phyloP scores from a whole-genome alignment of 2,797 vertebrate species.

The Poecile montanus region DNA sequence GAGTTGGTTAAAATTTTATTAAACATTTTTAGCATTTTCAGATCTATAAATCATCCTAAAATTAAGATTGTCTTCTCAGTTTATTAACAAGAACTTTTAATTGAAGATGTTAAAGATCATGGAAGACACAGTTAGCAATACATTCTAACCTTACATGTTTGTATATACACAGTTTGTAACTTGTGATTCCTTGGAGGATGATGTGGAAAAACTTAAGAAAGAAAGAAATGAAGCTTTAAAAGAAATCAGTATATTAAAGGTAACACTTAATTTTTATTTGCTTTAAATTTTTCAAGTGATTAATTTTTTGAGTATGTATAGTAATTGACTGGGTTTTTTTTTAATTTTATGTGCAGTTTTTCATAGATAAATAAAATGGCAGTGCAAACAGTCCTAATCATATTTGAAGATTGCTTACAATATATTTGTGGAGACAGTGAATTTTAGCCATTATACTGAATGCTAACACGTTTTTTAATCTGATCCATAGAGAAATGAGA shows the following conservation, averaged over 20 bases:
- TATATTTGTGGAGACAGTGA: background rate
- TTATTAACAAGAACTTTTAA: background rate
- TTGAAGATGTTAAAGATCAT: background rate
- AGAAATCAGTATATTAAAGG: constrained; percentile 88
- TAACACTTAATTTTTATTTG: constrained; percentile 55
- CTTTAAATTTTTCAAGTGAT: background rate
- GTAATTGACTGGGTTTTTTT: background rate
- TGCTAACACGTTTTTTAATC: background rate
- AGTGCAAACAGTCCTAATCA: background rate
- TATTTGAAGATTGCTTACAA: background rate
- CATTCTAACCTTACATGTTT: background rate
- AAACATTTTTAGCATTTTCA: background rate
- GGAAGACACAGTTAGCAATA: background rate
- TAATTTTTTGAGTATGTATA: background rate
- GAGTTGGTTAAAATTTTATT: background rate
- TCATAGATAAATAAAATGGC: background rate
- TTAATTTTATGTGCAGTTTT: background rate
- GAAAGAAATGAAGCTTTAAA: constrained; percentile 85
- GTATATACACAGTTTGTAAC: constrained; percentile 73
- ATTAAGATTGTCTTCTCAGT: background rate
- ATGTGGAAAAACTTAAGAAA: constrained; percentile 82
- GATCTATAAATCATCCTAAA: background rate
- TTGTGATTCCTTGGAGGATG: constrained; percentile 81
- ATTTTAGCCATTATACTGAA: background rate
- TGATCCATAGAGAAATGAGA: background rate